Evolutionary conservation across 2,113 vertebrate genomes (phyloP), one percentile per base, ranked within the genome.

Genomic region (Cottus gobio): DNA sequence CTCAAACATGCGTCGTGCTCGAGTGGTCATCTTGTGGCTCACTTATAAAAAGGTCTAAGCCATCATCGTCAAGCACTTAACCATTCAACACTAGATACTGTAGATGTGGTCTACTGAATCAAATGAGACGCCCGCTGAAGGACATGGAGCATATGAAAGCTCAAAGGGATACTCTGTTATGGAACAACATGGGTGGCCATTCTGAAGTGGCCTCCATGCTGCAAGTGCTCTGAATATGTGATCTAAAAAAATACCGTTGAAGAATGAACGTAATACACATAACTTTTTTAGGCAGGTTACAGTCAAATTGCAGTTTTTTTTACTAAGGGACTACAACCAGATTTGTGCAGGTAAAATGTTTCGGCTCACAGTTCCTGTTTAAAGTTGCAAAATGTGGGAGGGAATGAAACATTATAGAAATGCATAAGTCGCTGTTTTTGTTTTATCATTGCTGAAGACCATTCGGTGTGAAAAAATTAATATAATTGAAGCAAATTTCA

Each of bases 1-100:
- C 67, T 68, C 50, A 31, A 77, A 69, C 67, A 80, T 82, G 81
- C 28, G 77, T 77, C 73, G 68, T 56, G 77, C 69, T 81, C 22
- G 3, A 89, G 76, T 85, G 80, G 82, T 83, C 84, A 88, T 88
- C 69, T 79, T 85, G 63, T 84, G 71, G 63, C 58, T 78, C 37
- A 75, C 80, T 81, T 75, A 62, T 75, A 56, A 81, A 72, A 76
- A 22, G 28, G 77, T 46, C 71, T 1, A 18, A 78, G 50, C 66
- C 54, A 71, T 80, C 60, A 78, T 82, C 66, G 78, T 80, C 62
- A 64, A 36, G 66, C 67, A 80, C 77, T 87, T 69, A 67, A 30
- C 56, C 74, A 79, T 88, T 82, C 22, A 62, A 44, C 39, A 56
- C n/a, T 36, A 63, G 30, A 46, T 37, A 73, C 42, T 50, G n/a